Percentiles rank a stretch among this genome's conserved stretches.
These are phyloP conservation scores for Cataglyphis rosenhaueri DNA, from an alignment of 2,888 invertebrate genomes.

Conservation along the genomic window DNA sequence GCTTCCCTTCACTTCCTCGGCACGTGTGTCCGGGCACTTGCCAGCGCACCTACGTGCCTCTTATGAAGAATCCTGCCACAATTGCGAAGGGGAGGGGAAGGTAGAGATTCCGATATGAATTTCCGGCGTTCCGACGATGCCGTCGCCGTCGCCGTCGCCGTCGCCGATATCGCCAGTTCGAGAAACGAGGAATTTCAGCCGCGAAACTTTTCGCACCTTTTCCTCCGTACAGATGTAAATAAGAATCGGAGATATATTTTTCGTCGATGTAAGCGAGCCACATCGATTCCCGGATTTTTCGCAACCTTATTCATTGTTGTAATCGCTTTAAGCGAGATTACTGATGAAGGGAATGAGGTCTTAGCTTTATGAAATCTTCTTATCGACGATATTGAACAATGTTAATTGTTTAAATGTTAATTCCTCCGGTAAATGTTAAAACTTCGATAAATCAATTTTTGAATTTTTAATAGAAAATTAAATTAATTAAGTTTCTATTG, in stretches of 20 bases:
- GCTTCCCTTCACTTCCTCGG: constrained; percentile 29
- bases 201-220: constrained; percentile 30
- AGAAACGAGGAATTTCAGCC: constrained; percentile 48
- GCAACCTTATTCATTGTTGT: constrained; percentile 7
- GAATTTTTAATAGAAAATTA: not conserved
- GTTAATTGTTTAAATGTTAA: constrained; percentile 19
- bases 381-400: constrained; percentile 6
- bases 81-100: constrained; percentile 5
- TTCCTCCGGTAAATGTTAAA: not conserved
- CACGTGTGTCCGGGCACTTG: constrained; percentile 58
- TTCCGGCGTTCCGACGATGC: constrained; percentile 33
- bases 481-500: constrained; percentile 9
- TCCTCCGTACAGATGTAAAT: constrained; percentile 6
- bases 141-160: constrained; percentile 1
- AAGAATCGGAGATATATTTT: constrained; percentile 33
- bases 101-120: constrained; percentile 49
- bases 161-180: constrained; percentile 36
- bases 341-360: not conserved
- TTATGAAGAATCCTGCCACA: constrained; percentile 52
- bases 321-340: constrained; percentile 23
- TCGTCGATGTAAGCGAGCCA: constrained; percentile 22
- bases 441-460: constrained; percentile 6
- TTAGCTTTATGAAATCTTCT: not conserved
- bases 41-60: constrained; percentile 45
- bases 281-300: not conserved